Evolutionary conservation across 92 coral and sea anemone genomes (phyloP).

Genomic region (Zoanthus solanderi): DNA sequence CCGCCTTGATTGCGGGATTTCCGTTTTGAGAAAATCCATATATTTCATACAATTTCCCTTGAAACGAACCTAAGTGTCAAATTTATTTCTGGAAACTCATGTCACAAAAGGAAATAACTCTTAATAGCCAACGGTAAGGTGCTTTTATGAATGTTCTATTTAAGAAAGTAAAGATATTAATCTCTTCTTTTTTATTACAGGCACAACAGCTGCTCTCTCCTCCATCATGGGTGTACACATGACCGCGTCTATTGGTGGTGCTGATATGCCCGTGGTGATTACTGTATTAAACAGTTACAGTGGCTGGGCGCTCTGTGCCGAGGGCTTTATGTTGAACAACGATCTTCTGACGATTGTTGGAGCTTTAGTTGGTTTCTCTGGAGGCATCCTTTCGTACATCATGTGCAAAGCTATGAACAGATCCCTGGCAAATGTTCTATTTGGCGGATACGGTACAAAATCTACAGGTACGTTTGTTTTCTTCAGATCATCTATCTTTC

Average conservation of each 20-base stretch:
- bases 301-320: constrained; percentile 99
- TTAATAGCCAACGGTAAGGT: neutral
- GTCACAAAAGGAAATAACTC: too few relatives aligned
- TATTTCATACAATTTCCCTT: too few relatives aligned
- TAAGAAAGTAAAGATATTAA: neutral
- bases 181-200: constrained; percentile 38
- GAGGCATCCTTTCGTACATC: constrained; percentile 98
- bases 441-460: constrained; percentile 98
- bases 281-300: constrained; percentile 99
- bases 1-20: too few relatives aligned
- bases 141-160: neutral
- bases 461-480: constrained; percentile 84
- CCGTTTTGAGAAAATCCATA: too few relatives aligned
- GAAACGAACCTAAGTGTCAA: too few relatives aligned
- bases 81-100: too few relatives aligned
- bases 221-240: constrained; percentile 98
- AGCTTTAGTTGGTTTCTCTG: constrained; percentile 98
- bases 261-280: constrained; percentile 99
- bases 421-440: constrained; percentile 88
- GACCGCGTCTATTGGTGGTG: constrained; percentile 99
- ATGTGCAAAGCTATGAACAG: constrained; percentile 99
- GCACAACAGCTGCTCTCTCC: constrained; percentile 89
- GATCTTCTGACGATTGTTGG: constrained; percentile 98
- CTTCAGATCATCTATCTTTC: neutral
- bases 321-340: constrained; percentile 98